Evolutionary conservation across 2,888 invertebrate genomes (phyloP).

Genomic region (Pinctada fucata): DNA sequence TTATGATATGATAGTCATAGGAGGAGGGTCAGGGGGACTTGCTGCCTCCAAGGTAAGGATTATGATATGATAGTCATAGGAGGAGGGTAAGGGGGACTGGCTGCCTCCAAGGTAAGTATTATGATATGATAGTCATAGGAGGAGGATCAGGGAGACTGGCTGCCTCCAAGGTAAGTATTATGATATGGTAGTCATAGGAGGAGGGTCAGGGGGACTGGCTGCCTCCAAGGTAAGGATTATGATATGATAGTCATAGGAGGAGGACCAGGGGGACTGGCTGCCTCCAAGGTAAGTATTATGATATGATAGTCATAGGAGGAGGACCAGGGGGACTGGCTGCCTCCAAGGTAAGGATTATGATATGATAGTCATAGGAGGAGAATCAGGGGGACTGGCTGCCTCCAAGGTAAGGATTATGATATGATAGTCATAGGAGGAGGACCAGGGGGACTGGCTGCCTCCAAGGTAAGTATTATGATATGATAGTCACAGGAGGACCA

Average conservation of each 20-base stretch:
- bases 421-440: conserved; percentile 97
- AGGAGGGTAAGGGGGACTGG: no score
- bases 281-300: conserved; percentile 91
- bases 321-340: conserved; percentile 96
- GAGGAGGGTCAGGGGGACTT: conserved; percentile 96
- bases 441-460: conserved; percentile 93
- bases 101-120: conserved; percentile 78
- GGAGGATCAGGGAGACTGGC: conserved; percentile 96
- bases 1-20: conserved; percentile 79
- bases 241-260: conserved; percentile 97
- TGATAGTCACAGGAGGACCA: no score
- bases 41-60: conserved; percentile 88
- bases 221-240: conserved; percentile 82
- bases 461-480: conserved; percentile 81
- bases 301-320: conserved; percentile 95
- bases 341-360: conserved; percentile 82
- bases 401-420: conserved; percentile 86
- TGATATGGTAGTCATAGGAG: not conserved
- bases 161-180: conserved; percentile 85
- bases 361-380: not conserved
- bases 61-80: no score
- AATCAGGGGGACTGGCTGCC: conserved; percentile 88
- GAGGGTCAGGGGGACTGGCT: conserved; percentile 90
- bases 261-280: conserved; percentile 94
- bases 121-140: conserved; percentile 95